phyloP scores from a whole-genome alignment of 2,797 vertebrate species.

The Lepus townsendii region DNA sequence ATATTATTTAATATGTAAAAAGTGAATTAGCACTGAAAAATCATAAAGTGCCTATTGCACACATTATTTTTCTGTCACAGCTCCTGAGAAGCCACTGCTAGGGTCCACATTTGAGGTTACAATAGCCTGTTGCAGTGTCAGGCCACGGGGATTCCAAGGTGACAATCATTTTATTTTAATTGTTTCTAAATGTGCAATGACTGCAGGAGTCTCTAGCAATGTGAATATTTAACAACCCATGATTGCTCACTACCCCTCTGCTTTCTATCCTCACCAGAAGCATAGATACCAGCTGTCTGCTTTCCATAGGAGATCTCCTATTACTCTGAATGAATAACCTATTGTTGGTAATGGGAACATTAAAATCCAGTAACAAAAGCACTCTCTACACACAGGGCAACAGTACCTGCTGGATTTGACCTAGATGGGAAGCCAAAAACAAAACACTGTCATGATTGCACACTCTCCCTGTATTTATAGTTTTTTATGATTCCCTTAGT shows the following conservation, averaged over 20 bases:
- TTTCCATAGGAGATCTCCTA: neutral
- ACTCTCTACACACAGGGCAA: neutral
- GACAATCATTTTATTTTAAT: slow-evolving; percentile 65
- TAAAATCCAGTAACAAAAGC: neutral
- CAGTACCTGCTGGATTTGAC: neutral
- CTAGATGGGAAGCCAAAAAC: neutral
- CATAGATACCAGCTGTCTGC: slow-evolving; percentile 17
- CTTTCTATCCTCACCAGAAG: slow-evolving; percentile 38
- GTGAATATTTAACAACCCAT: slow-evolving; percentile 56
- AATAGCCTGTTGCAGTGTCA: neutral
- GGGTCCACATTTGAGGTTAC: neutral
- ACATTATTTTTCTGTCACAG: neutral
- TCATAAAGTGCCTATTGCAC: neutral
- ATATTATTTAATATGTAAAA: neutral
- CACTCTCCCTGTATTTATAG: no score
- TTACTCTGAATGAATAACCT: neutral
- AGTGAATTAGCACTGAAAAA: slow-evolving; percentile 45
- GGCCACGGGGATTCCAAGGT: slow-evolving; percentile 31
- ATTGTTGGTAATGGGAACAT: neutral
- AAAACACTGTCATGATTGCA: no score
- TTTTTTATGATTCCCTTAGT: no score
- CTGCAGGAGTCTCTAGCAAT: slow-evolving; percentile 30
- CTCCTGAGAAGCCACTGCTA: slow-evolving; percentile 22
- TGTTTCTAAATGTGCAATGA: slow-evolving; percentile 62
- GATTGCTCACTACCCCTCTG: neutral